Conservation (phyloP, 1,140 invertebrate species). For the Drosophila baimaii region DNA sequence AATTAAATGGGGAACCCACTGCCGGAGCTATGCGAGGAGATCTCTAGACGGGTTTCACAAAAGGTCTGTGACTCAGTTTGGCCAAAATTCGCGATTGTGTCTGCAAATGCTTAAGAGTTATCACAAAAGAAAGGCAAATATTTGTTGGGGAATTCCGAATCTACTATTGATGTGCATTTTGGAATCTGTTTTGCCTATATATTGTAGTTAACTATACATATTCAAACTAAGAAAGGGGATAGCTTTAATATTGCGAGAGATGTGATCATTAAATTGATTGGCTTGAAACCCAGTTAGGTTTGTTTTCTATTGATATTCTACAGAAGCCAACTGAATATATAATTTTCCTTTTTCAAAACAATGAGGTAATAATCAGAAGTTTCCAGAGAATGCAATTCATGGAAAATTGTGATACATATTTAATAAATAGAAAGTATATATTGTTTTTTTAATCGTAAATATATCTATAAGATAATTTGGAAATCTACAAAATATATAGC, state of each 20-base stretch:
- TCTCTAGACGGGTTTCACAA: constrained; percentile 20
- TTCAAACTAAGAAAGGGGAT: neutral
- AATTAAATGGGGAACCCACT: constrained; percentile 12
- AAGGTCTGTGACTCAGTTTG: constrained; percentile 17
- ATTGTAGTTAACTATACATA: neutral
- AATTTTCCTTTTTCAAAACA: neutral
- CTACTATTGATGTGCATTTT: neutral
- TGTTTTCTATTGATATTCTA: neutral
- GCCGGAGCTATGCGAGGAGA: constrained; percentile 6
- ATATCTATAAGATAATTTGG: neutral
- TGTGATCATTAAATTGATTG: neutral
- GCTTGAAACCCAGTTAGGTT: too few relatives aligned
- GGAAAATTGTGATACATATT: neutral
- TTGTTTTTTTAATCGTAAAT: too few relatives aligned
- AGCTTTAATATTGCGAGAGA: neutral
- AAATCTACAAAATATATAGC: neutral
- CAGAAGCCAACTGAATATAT: neutral
- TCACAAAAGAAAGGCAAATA: constrained; percentile 3
- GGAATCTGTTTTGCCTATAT: too few relatives aligned
- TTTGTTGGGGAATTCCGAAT: neutral
- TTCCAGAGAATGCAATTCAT: neutral
- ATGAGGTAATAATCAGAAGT: neutral
- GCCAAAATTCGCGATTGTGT: neutral
- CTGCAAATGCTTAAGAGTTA: constrained; percentile 5
- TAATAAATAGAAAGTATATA: neutral